Conservation (phyloP, 2,113 vertebrate genomes). For the Hypocryptadius cinnamomeus region DNA sequence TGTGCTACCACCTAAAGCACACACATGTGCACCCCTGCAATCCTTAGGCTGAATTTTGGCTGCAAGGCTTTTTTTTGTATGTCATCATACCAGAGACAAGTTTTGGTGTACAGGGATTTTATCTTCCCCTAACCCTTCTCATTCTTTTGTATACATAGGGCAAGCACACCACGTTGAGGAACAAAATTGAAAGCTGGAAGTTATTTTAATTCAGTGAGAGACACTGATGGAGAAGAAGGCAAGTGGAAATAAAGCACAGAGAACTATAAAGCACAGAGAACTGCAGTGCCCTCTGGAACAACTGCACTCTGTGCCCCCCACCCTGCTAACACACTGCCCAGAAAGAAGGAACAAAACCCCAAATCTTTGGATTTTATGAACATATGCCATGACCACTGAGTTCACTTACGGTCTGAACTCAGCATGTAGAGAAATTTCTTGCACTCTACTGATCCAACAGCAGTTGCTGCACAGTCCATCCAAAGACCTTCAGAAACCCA, state of each 20-base stretch:
- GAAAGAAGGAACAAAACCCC: not conserved
- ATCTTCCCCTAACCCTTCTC: not conserved
- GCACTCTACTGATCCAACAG: constrained; percentile 70
- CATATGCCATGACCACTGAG: not conserved
- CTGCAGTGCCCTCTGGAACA: not conserved
- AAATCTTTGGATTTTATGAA: not conserved
- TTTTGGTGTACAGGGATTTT: not conserved
- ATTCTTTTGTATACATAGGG: not conserved
- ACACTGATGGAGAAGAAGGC: not conserved
- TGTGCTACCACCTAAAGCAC: not conserved
- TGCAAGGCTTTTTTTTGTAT: not conserved
- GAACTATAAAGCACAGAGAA: not conserved
- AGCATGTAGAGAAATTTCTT: constrained; percentile 72
- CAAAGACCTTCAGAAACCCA: constrained; percentile 81
- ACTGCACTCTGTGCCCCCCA: not conserved
- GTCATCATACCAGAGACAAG: accelerated
- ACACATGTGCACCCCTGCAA: accelerated
- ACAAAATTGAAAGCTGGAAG: not conserved
- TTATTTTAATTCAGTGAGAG: not conserved
- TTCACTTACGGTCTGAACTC: constrained; percentile 72
- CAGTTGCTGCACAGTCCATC: constrained; percentile 73
- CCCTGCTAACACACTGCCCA: accelerated
- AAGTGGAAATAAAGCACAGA: not conserved
- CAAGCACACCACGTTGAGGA: not conserved
- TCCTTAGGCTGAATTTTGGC: not conserved